Evolutionary conservation across 2,888 invertebrate genomes (phyloP).

Genomic region (Panopea generosa): DNA sequence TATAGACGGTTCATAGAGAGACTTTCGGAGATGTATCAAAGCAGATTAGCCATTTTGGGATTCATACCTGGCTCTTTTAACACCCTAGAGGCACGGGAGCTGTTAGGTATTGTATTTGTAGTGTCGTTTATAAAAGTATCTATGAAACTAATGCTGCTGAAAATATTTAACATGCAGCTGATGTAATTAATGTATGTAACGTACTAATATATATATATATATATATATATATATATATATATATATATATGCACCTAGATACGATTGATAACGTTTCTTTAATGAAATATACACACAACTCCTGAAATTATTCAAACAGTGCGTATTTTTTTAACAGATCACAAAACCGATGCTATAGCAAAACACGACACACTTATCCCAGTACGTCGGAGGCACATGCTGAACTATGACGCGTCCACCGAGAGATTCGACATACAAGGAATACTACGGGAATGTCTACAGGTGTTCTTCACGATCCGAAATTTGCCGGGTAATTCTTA

Average conservation of each 20-base stretch:
- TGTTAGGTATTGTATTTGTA: constrained; percentile 47
- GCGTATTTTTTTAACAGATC: too few relatives aligned
- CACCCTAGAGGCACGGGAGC: constrained; percentile 41
- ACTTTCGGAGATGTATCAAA: constrained; percentile 46
- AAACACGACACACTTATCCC: constrained; percentile 33
- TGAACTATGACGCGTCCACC: constrained; percentile 29
- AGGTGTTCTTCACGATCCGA: constrained; percentile 31
- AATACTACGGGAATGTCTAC: constrained; percentile 54
- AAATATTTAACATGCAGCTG: too few relatives aligned
- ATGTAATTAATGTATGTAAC: too few relatives aligned
- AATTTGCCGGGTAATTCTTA: constrained; percentile 56
- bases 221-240: too few relatives aligned
- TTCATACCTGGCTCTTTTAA: constrained; percentile 63
- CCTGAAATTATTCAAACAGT: too few relatives aligned
- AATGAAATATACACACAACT: too few relatives aligned
- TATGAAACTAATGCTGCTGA: too few relatives aligned
- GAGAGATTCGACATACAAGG: constrained; percentile 53
- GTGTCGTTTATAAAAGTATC: too few relatives aligned
- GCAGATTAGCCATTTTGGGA: constrained; percentile 39
- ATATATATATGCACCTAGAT: too few relatives aligned
- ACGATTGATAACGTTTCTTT: too few relatives aligned
- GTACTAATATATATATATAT: too few relatives aligned
- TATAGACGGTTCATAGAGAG: constrained; percentile 48
- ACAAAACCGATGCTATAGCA: constrained; percentile 20
- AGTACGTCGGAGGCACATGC: constrained; percentile 32